Percentiles rank a stretch among this genome's conserved stretches.
Evolutionary conservation across 2,888 invertebrate species (phyloP).

Genomic region (Pomacea canaliculata): DNA sequence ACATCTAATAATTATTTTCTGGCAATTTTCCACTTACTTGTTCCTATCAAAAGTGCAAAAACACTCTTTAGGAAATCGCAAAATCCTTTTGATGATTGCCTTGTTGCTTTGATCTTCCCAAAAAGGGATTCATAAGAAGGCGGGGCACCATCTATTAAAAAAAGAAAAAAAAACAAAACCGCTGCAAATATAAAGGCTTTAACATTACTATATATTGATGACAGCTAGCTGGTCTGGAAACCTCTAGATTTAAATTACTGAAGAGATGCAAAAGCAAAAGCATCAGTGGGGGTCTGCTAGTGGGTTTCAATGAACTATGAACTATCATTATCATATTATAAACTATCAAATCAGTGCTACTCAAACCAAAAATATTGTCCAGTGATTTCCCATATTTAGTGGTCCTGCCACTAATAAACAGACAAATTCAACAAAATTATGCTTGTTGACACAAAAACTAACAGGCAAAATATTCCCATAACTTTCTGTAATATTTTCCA

Average conservation of each 20-base stretch:
- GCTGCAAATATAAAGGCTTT: not conserved
- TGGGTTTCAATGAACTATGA: too few relatives aligned
- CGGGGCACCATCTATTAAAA: constrained; percentile 71
- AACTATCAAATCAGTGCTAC: not conserved
- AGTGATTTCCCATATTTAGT: too few relatives aligned
- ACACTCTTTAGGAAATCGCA: constrained; percentile 75
- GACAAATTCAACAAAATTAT: too few relatives aligned
- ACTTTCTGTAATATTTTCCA: too few relatives aligned
- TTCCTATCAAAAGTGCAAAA: constrained; percentile 71
- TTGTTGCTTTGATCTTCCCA: constrained; percentile 77
- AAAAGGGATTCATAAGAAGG: constrained; percentile 79
- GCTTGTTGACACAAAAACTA: too few relatives aligned
- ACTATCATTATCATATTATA: not conserved
- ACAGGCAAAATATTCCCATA: too few relatives aligned
- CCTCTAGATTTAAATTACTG: not conserved
- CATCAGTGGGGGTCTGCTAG: too few relatives aligned
- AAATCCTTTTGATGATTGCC: constrained; percentile 75
- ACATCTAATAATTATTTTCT: too few relatives aligned
- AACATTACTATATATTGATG: not conserved
- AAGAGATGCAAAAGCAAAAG: too few relatives aligned
- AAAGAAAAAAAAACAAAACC: not conserved
- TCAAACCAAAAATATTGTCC: too few relatives aligned
- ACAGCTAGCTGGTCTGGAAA: not conserved
- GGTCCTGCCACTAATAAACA: too few relatives aligned
- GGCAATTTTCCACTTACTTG: constrained; percentile 72